Percentiles rank a stretch among this genome's conserved stretches.
Conservation (phyloP, 2,888 invertebrate genomes). For the Drosophila helvetica region DNA sequence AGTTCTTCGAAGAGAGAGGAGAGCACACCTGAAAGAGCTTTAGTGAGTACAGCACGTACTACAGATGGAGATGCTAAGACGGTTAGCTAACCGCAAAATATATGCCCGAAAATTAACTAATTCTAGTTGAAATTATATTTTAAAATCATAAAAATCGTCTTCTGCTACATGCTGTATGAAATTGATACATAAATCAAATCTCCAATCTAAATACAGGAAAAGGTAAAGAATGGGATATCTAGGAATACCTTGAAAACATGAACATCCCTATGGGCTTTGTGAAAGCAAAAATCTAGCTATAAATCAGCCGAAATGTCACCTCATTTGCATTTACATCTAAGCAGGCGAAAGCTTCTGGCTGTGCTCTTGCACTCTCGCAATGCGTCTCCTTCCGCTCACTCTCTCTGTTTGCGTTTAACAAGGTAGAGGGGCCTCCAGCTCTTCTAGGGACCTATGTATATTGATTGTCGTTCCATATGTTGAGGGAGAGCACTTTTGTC, state of each 20-base stretch:
- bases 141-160: no score
- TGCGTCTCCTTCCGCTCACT: constrained; percentile 22
- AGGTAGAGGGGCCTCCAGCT: background rate
- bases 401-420: background rate
- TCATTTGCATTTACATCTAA: constrained; percentile 5
- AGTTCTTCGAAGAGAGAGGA: constrained; percentile 9
- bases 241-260: no score
- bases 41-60: constrained; percentile 40
- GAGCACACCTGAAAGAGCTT: constrained; percentile 49
- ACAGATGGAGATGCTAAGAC: constrained; percentile 31
- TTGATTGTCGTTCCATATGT: background rate
- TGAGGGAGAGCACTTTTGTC: background rate
- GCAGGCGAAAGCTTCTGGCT: no score
- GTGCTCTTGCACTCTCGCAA: constrained; percentile 21
- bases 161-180: no score
- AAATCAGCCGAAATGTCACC: constrained; percentile 12
- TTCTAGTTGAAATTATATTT: no score
- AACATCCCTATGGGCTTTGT: no score
- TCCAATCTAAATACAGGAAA: no score
- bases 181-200: no score
- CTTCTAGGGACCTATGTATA: background rate
- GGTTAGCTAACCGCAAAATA: no score
- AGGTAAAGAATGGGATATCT: no score
- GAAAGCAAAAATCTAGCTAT: background rate
- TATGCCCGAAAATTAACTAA: no score